Conservation (phyloP, 2,113 vertebrate species). For the Elephas maximus region DNA sequence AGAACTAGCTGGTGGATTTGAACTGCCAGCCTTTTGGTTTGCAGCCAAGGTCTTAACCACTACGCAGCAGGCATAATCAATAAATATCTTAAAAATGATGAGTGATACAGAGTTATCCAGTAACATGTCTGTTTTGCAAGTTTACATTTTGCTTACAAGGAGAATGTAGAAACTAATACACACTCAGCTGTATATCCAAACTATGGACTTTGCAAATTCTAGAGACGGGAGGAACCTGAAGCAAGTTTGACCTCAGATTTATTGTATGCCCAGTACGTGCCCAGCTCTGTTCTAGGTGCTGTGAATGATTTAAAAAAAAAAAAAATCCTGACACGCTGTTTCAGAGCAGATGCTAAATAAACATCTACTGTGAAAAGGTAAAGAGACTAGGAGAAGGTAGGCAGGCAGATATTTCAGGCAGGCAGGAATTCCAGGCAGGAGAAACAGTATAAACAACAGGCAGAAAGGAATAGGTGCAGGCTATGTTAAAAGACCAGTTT, state of each 20-base stretch:
- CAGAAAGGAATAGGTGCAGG: not conserved
- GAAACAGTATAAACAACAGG: not conserved
- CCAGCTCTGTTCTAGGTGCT: not conserved
- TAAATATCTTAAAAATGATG: not conserved
- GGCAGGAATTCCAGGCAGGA: not conserved
- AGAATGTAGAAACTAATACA: not conserved
- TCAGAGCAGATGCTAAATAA: constrained; percentile 30
- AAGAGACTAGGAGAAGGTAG: not conserved
- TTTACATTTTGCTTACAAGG: constrained; percentile 26
- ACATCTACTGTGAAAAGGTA: constrained; percentile 21
- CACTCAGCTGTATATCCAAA: not conserved
- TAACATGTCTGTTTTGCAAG: not conserved
- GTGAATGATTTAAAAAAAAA: not conserved
- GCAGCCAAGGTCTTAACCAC: no score
- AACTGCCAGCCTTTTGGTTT: no score
- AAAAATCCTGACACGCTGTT: not conserved
- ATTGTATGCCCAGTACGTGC: not conserved
- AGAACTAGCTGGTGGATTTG: no score
- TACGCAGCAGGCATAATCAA: not conserved
- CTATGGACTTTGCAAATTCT: constrained; percentile 13
- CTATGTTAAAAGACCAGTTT: constrained; percentile 7
- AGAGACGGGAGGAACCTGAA: not conserved
- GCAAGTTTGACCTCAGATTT: constrained; percentile 27
- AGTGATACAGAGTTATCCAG: not conserved
- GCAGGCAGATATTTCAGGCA: not conserved